Conservation (phyloP, 2,113 vertebrate genomes). For the Donacobius atricapilla region DNA sequence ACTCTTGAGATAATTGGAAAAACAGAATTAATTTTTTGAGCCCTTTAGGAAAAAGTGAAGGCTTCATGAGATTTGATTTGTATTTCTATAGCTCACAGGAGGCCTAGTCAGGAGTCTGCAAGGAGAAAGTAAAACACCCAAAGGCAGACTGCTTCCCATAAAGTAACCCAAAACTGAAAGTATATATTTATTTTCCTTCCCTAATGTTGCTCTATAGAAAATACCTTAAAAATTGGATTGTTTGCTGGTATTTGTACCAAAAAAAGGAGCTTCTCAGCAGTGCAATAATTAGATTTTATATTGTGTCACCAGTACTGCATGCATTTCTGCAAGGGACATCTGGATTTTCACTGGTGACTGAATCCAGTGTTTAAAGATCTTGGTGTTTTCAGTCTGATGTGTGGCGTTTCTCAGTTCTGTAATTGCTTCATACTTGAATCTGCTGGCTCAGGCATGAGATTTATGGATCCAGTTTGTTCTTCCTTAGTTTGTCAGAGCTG, state of each 20-base stretch:
- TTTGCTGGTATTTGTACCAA: neutral
- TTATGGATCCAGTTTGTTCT: neutral
- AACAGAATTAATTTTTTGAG: neutral
- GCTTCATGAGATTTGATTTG: neutral
- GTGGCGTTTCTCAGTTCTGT: neutral
- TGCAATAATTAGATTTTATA: neutral
- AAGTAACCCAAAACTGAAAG: neutral
- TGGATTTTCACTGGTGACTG: neutral
- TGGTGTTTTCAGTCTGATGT: neutral
- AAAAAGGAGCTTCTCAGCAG: neutral
- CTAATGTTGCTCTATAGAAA: neutral
- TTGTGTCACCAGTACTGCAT: neutral
- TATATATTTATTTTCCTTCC: neutral
- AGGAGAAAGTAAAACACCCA: neutral
- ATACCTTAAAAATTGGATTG: neutral
- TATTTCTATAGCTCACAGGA: neutral
- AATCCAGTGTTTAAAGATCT: neutral
- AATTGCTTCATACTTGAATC: neutral
- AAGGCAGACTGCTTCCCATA: neutral
- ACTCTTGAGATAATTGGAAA: neutral
- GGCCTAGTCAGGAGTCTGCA: neutral
- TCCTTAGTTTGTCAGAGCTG: neutral
- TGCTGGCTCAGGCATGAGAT: neutral
- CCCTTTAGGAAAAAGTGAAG: neutral
- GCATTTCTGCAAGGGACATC: neutral